Evolutionary conservation across 2,797 vertebrate species (phyloP).

Genomic region (Cephalopachus bancanus): DNA sequence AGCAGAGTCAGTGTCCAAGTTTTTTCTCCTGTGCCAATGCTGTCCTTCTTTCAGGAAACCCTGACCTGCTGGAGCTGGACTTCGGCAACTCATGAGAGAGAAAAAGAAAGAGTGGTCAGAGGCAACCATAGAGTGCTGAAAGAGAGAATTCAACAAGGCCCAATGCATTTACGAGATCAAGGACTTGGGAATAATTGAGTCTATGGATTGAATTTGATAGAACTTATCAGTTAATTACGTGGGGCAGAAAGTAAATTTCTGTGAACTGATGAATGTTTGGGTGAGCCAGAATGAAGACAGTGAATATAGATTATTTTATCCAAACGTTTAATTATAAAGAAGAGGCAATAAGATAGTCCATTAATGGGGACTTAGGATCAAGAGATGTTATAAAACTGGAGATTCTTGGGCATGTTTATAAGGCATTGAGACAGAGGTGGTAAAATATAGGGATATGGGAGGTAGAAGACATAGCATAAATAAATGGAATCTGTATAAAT

Average conservation of each 20-base stretch:
- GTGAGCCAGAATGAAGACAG: background rate
- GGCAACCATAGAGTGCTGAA: background rate
- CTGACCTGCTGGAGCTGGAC: no score
- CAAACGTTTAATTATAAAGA: slow-evolving; percentile 3
- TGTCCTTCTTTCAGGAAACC: no score
- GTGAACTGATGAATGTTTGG: background rate
- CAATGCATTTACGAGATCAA: background rate
- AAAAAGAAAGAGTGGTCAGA: background rate
- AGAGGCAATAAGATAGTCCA: background rate
- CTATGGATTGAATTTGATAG: background rate
- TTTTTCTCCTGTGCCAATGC: no score
- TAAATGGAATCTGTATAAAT: background rate
- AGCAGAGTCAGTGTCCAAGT: no score
- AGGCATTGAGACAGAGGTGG: background rate
- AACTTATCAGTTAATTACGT: background rate
- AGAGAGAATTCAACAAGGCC: background rate
- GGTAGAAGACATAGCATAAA: slow-evolving; percentile 15
- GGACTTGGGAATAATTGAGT: background rate
- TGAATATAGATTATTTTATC: background rate
- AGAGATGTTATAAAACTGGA: slow-evolving; percentile 15
- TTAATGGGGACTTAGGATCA: background rate
- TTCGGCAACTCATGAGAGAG: background rate
- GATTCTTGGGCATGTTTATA: background rate
- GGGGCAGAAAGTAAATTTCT: slow-evolving; percentile 29
- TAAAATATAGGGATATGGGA: background rate